A percentile compares a stretch with the other conserved stretches of the same genome.
Conservation (phyloP, 1,140 invertebrate species). For the Drosophila rhopaloa region DNA sequence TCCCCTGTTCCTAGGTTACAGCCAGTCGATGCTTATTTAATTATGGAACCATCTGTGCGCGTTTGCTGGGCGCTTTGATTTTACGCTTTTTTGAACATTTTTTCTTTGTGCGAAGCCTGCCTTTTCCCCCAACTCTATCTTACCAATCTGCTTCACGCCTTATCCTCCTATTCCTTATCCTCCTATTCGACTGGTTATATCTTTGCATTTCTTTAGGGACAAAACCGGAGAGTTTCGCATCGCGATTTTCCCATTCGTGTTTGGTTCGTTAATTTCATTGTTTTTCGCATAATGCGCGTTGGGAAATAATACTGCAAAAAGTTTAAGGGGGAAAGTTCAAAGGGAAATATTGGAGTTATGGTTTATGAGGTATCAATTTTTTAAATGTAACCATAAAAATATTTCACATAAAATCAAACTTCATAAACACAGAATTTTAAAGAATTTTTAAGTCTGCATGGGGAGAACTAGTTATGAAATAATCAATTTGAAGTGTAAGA, state of each 20-base stretch:
- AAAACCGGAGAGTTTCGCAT: slow-evolving; percentile 12
- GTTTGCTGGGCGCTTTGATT: slow-evolving; percentile 77
- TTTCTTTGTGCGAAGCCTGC: slow-evolving; percentile 22
- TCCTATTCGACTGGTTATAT: slow-evolving; percentile 22
- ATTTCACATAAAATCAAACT: no score
- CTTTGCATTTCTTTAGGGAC: slow-evolving; percentile 28
- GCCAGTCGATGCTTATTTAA: slow-evolving; percentile 72
- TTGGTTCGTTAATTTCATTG: slow-evolving; percentile 82
- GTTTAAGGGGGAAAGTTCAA: neutral
- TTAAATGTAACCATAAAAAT: no score
- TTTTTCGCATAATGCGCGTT: slow-evolving; percentile 68
- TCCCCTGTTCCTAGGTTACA: slow-evolving; percentile 2
- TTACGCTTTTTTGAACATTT: slow-evolving; percentile 79
- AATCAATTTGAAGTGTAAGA: no score
- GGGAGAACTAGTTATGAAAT: no score
- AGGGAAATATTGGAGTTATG: neutral
- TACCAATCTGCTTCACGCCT: slow-evolving; percentile 12
- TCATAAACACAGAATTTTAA: no score
- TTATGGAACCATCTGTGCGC: slow-evolving; percentile 80
- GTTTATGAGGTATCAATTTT: no score
- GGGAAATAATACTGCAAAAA: slow-evolving; percentile 33
- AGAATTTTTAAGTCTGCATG: no score
- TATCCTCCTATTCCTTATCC: slow-evolving; percentile 12
- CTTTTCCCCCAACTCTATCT: slow-evolving; percentile 10
- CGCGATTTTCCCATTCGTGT: slow-evolving; percentile 71